Conservation (phyloP, 2,113 vertebrate genomes). For the Oreotrochilus melanogaster region DNA sequence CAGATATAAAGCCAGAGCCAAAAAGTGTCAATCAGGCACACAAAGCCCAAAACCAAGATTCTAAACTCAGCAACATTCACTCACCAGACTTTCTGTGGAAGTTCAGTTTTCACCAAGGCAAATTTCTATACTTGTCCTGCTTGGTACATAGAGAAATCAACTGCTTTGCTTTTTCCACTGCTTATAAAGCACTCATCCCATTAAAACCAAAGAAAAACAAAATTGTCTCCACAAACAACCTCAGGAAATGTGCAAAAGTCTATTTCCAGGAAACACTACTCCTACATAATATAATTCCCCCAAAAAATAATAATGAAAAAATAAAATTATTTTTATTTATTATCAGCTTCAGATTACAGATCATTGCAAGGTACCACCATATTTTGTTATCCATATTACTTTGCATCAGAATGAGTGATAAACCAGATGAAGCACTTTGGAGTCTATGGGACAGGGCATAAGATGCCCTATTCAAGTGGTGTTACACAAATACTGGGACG, state of each 20-base stretch:
- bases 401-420: not conserved
- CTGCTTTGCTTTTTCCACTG: not conserved
- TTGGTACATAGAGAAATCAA: not conserved
- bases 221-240: not conserved
- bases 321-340: not conserved
- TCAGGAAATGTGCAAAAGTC: not conserved
- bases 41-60: not conserved
- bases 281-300: not conserved
- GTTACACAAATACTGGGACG: not conserved
- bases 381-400: not conserved
- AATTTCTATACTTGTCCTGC: not conserved
- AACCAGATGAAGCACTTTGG: not conserved
- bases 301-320: not conserved
- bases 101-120: not conserved
- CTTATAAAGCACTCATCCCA: not conserved
- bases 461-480: not conserved
- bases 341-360: not conserved
- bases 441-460: not conserved
- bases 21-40: not conserved
- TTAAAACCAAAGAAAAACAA: not conserved
- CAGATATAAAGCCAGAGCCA: not conserved
- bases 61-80: not conserved
- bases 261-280: not conserved
- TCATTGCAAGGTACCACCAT: not conserved
- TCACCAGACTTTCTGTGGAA: not conserved